These are phyloP conservation scores for Dryas iulia DNA, from an alignment of 1,140 invertebrate genomes.

Conservation along the genomic window DNA sequence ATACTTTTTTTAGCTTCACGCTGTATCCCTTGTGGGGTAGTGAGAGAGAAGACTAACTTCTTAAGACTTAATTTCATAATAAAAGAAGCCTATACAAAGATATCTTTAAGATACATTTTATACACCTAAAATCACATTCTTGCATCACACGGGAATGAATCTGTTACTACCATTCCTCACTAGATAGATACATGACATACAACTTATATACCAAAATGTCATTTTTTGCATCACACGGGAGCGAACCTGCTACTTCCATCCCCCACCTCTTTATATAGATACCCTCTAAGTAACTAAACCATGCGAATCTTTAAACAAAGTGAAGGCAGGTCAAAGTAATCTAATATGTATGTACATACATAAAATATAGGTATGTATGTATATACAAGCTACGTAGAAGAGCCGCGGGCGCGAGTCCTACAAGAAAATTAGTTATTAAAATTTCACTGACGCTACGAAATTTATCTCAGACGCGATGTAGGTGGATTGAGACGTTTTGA, in stretches of 20 bases:
- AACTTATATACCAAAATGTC: no score
- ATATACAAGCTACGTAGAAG: neutral
- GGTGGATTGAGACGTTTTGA: slow-evolving; percentile 28
- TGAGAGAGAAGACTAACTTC: no score
- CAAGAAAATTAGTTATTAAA: slow-evolving; percentile 81
- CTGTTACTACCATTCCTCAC: no score
- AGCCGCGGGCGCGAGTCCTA: slow-evolving; percentile 66
- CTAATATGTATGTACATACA: slow-evolving; percentile 3
- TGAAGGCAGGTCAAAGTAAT: slow-evolving; percentile 2
- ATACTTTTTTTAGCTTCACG: no score
- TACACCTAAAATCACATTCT: no score
- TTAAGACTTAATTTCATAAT: no score
- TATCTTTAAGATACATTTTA: no score
- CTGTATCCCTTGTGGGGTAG: no score
- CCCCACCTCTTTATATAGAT: neutral
- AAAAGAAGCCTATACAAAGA: no score
- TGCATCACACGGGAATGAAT: no score
- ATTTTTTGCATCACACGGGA: no score
- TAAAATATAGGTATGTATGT: neutral
- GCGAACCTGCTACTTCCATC: neutral
- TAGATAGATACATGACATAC: no score
- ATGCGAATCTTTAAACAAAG: neutral
- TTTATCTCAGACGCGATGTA: slow-evolving; percentile 70
- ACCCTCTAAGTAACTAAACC: neutral
- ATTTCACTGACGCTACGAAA: slow-evolving; percentile 79